Conservation (phyloP, 2,113 vertebrate species). For the Cricetomys ansorgei region DNA sequence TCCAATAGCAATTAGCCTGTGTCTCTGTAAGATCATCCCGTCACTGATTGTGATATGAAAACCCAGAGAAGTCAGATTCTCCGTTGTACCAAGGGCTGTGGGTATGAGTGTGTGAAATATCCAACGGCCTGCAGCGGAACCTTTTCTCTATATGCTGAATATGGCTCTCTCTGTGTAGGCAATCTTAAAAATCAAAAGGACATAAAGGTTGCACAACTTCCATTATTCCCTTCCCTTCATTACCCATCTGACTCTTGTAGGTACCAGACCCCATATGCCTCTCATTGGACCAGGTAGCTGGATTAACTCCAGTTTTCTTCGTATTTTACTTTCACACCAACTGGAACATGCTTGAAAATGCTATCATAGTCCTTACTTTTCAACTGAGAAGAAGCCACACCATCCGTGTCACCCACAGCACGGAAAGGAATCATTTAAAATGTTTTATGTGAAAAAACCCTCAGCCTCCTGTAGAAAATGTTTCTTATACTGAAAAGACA, state of each 20-base stretch:
- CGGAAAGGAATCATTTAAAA: neutral
- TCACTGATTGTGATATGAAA: neutral
- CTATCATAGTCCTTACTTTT: neutral
- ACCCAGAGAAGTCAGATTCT: neutral
- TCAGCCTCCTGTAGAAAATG: rapidly evolving
- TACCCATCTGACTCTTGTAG: neutral
- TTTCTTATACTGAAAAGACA: neutral
- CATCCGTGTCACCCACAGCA: neutral
- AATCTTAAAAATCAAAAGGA: neutral
- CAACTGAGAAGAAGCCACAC: neutral
- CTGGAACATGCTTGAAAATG: neutral
- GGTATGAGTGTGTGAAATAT: neutral
- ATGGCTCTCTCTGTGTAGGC: neutral
- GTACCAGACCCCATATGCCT: neutral
- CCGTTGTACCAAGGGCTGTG: neutral
- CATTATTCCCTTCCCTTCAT: neutral
- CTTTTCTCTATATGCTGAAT: no score
- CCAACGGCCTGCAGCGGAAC: neutral
- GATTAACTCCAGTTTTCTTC: neutral
- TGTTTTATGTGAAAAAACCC: neutral
- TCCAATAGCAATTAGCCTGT: neutral
- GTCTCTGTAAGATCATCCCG: neutral
- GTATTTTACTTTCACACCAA: neutral
- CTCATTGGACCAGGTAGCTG: no score
- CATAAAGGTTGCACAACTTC: neutral